Percentiles rank a stretch among this genome's conserved stretches.
Conservation (phyloP, 1,140 invertebrate genomes). For the Drosophila trapezifrons region DNA sequence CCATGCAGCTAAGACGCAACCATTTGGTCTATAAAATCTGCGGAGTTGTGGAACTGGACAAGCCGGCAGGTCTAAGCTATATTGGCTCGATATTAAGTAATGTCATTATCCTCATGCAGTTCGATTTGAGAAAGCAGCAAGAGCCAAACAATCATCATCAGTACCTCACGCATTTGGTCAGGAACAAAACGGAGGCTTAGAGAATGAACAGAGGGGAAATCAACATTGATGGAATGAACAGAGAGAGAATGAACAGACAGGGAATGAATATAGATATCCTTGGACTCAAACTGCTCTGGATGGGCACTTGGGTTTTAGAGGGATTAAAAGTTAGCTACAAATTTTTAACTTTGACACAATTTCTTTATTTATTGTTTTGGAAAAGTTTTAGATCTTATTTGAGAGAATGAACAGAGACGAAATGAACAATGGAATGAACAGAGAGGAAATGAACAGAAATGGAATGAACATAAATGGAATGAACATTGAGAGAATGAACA, state of each 20-base stretch:
- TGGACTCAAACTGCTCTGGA: slow-evolving; percentile 68
- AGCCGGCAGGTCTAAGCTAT: slow-evolving; percentile 44
- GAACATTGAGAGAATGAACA: not conserved
- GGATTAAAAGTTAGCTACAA: not conserved
- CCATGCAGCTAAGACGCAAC: slow-evolving; percentile 24
- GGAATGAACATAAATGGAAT: not conserved
- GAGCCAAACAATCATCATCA: not conserved
- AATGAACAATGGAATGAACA: not conserved
- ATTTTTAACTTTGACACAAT: too few species aligned
- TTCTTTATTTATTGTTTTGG: too few species aligned
- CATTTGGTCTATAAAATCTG: slow-evolving; percentile 53
- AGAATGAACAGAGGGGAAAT: not conserved
- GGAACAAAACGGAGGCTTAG: not conserved
- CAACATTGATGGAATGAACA: not conserved
- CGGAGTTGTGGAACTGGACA: slow-evolving; percentile 50
- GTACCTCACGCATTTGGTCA: not conserved
- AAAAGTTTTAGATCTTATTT: too few species aligned
- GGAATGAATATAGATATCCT: too few species aligned
- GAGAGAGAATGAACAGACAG: too few species aligned
- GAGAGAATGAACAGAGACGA: too few species aligned
- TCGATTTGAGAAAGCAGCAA: slow-evolving; percentile 41
- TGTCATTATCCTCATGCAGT: slow-evolving; percentile 68
- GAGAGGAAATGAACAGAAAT: too few species aligned
- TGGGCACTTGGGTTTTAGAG: slow-evolving; percentile 57
- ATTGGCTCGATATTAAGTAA: slow-evolving; percentile 45